Percentiles rank a stretch among this genome's conserved stretches.
These are phyloP conservation scores for Lepidochrysops patricia DNA, from an alignment of 2,888 invertebrate genomes.

Conservation along the genomic window DNA sequence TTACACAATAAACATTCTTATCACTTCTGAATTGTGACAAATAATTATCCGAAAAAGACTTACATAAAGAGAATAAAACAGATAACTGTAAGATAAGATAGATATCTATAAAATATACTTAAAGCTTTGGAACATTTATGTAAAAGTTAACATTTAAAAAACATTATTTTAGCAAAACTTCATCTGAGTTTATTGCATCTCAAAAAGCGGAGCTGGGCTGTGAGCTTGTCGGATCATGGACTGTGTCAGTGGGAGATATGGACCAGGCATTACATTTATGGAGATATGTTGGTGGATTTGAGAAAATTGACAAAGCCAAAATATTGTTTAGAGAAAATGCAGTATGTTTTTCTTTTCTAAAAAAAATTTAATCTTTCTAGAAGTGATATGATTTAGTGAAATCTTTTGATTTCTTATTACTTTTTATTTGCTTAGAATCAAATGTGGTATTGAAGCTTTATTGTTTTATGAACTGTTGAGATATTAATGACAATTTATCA, in stretches of 20 bases:
- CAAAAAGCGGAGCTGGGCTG: conserved; percentile 83
- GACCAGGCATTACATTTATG: conserved; percentile 98
- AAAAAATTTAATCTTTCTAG: no score
- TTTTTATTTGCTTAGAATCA: no score
- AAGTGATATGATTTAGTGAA: no score
- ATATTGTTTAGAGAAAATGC: conserved; percentile 78
- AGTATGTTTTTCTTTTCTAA: no score
- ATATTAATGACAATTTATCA: not conserved
- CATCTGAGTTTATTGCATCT: conserved; percentile 83
- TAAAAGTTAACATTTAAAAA: no score
- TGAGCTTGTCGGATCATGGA: conserved; percentile 96
- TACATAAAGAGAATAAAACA: not conserved
- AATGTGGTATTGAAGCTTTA: no score
- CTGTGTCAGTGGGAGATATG: conserved; percentile 95
- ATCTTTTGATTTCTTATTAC: no score
- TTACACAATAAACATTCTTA: not conserved
- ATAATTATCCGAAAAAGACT: not conserved
- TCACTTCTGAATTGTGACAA: not conserved
- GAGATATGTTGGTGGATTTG: conserved; percentile 95
- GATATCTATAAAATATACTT: not conserved
- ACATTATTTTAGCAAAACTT: conserved; percentile 80
- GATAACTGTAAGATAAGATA: not conserved
- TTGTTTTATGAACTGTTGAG: no score
- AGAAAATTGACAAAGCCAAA: conserved; percentile 87
- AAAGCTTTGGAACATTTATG: no score